Percentiles rank a stretch among this genome's conserved stretches.
phyloP scores from a whole-genome alignment of 2,888 invertebrate species.

The Portevinia maculata region DNA sequence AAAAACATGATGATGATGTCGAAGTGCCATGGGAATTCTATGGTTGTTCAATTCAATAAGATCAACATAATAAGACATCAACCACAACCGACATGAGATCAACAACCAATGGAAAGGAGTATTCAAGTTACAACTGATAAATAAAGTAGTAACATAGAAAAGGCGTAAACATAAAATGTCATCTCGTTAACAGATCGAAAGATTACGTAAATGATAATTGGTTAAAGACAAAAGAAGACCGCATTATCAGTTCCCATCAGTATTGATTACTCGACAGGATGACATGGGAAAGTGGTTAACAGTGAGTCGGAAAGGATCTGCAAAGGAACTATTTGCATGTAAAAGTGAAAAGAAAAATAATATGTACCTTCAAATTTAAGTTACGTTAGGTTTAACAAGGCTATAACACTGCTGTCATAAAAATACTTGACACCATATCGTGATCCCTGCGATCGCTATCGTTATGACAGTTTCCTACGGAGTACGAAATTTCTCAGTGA shows the following conservation, averaged over 20 bases:
- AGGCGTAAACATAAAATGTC: neutral
- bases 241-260: conserved; percentile 2
- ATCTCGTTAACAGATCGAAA: neutral
- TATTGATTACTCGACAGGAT: neutral
- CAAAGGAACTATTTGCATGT: too few relatives aligned
- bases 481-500: too few relatives aligned
- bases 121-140: conserved; percentile 25
- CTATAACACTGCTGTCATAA: too few relatives aligned
- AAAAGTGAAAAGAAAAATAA: too few relatives aligned
- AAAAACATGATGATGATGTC: neutral
- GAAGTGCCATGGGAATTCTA: conserved; percentile 6
- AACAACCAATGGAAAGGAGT: neutral
- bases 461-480: too few relatives aligned
- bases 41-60: neutral
- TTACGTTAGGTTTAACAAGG: too few relatives aligned
- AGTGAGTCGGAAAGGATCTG: too few relatives aligned
- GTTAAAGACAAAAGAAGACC: neutral
- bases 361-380: too few relatives aligned
- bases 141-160: conserved; percentile 8
- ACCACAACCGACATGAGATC: conserved; percentile 37
- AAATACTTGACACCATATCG: too few relatives aligned
- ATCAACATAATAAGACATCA: conserved; percentile 35
- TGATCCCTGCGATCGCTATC: too few relatives aligned
- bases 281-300: too few relatives aligned
- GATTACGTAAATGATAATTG: neutral